Evolutionary conservation across 2,888 invertebrate genomes (phyloP), one percentile per base, ranked within the genome.

Genomic region (Clunio marinus): DNA sequence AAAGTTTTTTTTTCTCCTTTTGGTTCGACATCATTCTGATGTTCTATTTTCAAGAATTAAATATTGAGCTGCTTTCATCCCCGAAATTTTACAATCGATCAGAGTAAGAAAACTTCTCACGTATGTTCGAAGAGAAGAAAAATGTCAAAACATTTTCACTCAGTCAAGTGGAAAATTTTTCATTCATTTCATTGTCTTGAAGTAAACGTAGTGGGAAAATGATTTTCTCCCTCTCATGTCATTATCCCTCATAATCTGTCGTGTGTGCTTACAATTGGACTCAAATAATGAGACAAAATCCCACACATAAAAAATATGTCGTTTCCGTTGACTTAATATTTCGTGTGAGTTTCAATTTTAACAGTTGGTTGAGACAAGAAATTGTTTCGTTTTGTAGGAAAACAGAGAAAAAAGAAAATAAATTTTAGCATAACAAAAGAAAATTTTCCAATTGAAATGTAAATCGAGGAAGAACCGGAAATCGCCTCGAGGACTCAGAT

Each of bases 161-260:
- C 60, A 60, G 20, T 17, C 35, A 35, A 60, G 20, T 60, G 35
- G 27, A 25, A 58, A 60, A 60, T 37, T 60, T 37, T 37, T 20
- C 20, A n/a, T 37, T 60, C 35, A 17, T 51, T 22, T 20, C 8
- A 20, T 4, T 51, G n/a, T n/a, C n/a, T 51, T 4, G n/a, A n/a
- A n/a, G n/a, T n/a, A n/a, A n/a, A n/a, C n/a, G n/a, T n/a, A n/a
- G n/a, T n/a, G 51, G 17, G 51, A 51, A 51, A 22, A 51, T 15
- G 15, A 13, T 58, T 58, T 15, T 58, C 58, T 17, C 55, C 55
- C 55, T 24, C 20, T 17, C n/a, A 22, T 24, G 20, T 55, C 55
- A 25, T 55, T 24, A 5, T 55, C 55, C 55, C 55, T 55, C 55
- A n/a, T 55, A 25, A 22, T 55, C 41, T 41, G n/a, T 41, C n/a